Percentiles rank a stretch among this genome's conserved stretches.
These are phyloP conservation scores for Eufriesea mexicana DNA, from an alignment of 1,140 invertebrate genomes.

Conservation along the genomic window DNA sequence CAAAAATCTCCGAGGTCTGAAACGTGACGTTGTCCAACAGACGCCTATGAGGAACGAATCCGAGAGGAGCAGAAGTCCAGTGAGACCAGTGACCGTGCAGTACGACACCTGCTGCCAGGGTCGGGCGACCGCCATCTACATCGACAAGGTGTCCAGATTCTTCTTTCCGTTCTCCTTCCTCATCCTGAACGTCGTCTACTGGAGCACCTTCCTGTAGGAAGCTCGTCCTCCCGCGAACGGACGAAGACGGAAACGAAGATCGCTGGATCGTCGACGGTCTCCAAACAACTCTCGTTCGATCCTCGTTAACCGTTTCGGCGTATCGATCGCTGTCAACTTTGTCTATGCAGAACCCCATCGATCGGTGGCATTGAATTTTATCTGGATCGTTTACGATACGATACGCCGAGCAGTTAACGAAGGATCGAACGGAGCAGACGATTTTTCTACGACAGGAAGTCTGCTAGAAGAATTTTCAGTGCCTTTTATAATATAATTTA, in stretches of 20 bases:
- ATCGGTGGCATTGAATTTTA: too few relatives aligned
- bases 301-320: not conserved
- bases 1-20: too few relatives aligned
- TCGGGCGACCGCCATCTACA: constrained; percentile 91
- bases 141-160: constrained; percentile 93
- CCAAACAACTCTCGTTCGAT: not conserved
- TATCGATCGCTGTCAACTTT: too few relatives aligned
- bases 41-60: constrained; percentile 81
- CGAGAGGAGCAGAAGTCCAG: constrained; percentile 79
- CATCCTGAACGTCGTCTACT: constrained; percentile 93
- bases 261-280: constrained; percentile 2
- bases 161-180: constrained; percentile 95
- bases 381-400: not conserved
- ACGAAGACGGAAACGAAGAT: not conserved
- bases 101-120: constrained; percentile 93
- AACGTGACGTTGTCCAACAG: constrained; percentile 50
- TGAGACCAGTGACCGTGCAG: constrained; percentile 82
- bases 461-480: constrained; percentile 18
- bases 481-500: constrained; percentile 38
- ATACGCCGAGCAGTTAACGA: not conserved
- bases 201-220: constrained; percentile 90
- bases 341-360: too few relatives aligned
- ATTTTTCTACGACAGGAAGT: constrained; percentile 34
- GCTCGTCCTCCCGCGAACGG: not conserved
- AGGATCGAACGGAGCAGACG: not conserved